Evolutionary conservation across 2,888 invertebrate species (phyloP), one percentile per base, ranked within the genome.

Genomic region (Heliconius charithonia): DNA sequence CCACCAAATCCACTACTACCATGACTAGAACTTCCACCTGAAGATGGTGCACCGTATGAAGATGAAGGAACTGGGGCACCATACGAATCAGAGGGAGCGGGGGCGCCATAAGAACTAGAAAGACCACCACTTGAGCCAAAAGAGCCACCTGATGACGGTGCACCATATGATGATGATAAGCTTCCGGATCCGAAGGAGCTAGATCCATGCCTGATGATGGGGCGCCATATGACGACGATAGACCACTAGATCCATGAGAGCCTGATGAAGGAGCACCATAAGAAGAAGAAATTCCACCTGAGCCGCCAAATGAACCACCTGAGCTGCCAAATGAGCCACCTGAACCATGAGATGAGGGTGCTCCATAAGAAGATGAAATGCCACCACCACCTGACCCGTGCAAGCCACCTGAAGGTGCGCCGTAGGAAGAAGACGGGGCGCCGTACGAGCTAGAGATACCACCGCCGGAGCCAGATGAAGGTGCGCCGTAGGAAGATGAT

Each of bases 401-500:
- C 22, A 71, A 79, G 51, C 75, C 22, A 19, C 77, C 79, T 25
- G 86, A 85, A 82, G 86, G 79, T 87, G 93, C 86, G 81, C 95
- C 91, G 87, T 96, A 90, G 84, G 91, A 87, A 65, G n/a, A 81
- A 77, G 83, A 95, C 94, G 72, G 94, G 82, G 86, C 85, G 25
- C 91, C 89, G 67, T 89, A 88, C 59, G 90, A 87, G 80, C 87
- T 86, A 1, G 87, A 87, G 2, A 84, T 83, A 22, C 90, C 90
- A 29, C 83, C 79, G 19, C 78, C 77, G 29, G 76, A 78, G 83
- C 86, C 85, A 27, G 88, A 74, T 16, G 77, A 79, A 45, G 45
- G 70, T 4, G 69, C 96, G 59, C 96, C 93, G 83, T 96, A 96
- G 7, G 95, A 95, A 22, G 66, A n/a, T n/a, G n/a, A n/a, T n/a